Percentiles rank a stretch among this genome's conserved stretches.
Evolutionary conservation across 1,140 invertebrate genomes (phyloP).

Genomic region (Thrips palmi): DNA sequence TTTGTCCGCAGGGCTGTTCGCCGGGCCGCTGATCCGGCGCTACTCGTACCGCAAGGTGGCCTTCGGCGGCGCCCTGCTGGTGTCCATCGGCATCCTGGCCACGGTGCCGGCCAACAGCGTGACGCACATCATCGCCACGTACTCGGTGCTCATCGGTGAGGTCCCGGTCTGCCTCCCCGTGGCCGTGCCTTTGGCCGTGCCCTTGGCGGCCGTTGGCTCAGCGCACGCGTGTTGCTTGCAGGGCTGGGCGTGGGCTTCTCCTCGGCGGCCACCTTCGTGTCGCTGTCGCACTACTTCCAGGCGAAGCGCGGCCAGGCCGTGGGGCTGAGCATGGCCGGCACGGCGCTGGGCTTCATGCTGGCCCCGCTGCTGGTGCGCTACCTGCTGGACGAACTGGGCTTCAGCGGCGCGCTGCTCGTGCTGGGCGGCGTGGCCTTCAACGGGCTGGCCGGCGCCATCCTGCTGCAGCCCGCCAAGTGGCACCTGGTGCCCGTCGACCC

Average conservation of each 20-base stretch:
- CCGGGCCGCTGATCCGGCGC: slow-evolving; percentile 48
- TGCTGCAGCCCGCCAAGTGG: slow-evolving; percentile 45
- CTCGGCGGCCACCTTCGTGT: slow-evolving; percentile 48
- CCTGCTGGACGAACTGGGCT: slow-evolving; percentile 35
- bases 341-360: slow-evolving; percentile 50
- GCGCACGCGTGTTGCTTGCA: too few relatives aligned
- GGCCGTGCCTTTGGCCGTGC: too few relatives aligned
- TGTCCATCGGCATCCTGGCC: slow-evolving; percentile 38
- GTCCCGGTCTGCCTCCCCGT: too few relatives aligned
- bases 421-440: slow-evolving; percentile 44
- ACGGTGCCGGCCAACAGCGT: slow-evolving; percentile 49
- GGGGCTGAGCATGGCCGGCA: slow-evolving; percentile 53
- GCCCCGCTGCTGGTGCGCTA: slow-evolving; percentile 42
- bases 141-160: slow-evolving; percentile 55
- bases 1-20: slow-evolving; percentile 34
- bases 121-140: slow-evolving; percentile 48
- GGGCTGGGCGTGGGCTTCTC: slow-evolving; percentile 50
- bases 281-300: slow-evolving; percentile 51
- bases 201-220: too few relatives aligned
- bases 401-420: slow-evolving; percentile 43
- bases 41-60: slow-evolving; percentile 56
- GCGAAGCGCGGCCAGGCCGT: slow-evolving; percentile 55
- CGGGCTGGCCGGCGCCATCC: slow-evolving; percentile 38
- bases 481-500: slow-evolving; percentile 28
- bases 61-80: slow-evolving; percentile 40